Evolutionary conservation across 2,888 invertebrate genomes (phyloP).

Genomic region (Sturmia bella): DNA sequence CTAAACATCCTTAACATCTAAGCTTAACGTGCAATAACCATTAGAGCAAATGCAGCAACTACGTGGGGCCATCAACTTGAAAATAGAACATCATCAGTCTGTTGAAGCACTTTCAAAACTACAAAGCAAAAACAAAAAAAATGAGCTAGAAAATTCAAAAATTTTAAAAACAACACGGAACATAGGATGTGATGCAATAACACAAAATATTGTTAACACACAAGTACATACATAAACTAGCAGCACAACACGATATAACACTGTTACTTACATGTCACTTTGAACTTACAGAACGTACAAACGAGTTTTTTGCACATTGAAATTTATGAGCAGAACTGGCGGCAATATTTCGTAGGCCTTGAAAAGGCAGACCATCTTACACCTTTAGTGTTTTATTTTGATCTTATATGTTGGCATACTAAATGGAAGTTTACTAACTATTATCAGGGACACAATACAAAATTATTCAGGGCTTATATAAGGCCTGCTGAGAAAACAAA

Average conservation of each 20-base stretch:
- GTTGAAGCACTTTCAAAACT: constrained; percentile 42
- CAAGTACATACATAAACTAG: constrained; percentile 23
- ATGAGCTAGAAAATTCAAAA: constrained; percentile 8
- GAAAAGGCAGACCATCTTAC: no score
- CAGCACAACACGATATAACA: constrained; percentile 14
- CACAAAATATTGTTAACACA: constrained; percentile 48
- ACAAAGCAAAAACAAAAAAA: constrained; percentile 12
- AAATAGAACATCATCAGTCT: constrained; percentile 65
- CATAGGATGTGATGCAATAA: constrained; percentile 63
- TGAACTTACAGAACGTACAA: constrained; percentile 10
- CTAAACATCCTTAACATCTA: constrained; percentile 64
- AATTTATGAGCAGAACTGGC: constrained; percentile 28
- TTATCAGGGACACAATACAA: no score
- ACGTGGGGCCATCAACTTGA: constrained; percentile 67
- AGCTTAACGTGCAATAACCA: constrained; percentile 70
- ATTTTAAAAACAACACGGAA: constrained; percentile 4
- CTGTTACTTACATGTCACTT: constrained; percentile 28
- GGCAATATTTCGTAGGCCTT: no score
- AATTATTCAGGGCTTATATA: no score
- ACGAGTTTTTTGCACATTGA: constrained; percentile 11
- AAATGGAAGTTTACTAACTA: no score
- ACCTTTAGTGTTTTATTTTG: no score
- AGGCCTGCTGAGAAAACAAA: no score
- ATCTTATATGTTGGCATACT: no score
- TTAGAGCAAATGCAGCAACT: constrained; percentile 68